Conservation (phyloP, 2,888 invertebrate genomes). For the Thecophora atra region DNA sequence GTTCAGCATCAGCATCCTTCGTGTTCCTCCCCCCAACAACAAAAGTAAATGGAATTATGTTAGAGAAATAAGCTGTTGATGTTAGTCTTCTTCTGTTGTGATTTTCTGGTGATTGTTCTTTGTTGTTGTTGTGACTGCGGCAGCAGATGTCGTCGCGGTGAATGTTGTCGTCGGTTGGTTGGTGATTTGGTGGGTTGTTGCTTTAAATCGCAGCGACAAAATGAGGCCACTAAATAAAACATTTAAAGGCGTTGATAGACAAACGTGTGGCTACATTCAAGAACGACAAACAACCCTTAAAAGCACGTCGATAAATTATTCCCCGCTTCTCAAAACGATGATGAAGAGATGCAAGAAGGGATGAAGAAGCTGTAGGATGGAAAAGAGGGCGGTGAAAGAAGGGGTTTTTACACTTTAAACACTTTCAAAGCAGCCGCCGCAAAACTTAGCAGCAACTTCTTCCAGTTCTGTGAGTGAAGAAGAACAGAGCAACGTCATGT, state of each 20-base stretch:
- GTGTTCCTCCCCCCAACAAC: conserved; percentile 7
- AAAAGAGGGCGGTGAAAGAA: no score
- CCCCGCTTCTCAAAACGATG: neutral
- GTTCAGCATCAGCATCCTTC: conserved; percentile 40
- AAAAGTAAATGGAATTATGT: conserved; percentile 29
- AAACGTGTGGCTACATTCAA: conserved; percentile 7
- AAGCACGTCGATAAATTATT: no score
- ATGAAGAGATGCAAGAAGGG: neutral
- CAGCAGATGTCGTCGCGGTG: conserved; percentile 11
- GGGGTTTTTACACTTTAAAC: neutral
- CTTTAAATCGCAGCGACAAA: neutral
- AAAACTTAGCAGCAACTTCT: neutral
- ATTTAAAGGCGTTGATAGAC: conserved; percentile 31
- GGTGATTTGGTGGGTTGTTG: neutral
- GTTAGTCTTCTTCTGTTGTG: neutral
- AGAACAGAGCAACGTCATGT: neutral
- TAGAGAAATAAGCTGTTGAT: conserved; percentile 2
- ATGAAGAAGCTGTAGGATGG: neutral
- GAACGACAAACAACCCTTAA: neutral
- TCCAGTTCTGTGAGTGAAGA: conserved; percentile 18
- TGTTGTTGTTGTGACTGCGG: conserved; percentile 28
- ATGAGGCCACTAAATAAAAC: conserved; percentile 16
- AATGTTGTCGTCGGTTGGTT: conserved; percentile 9
- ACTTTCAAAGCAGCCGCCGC: neutral
- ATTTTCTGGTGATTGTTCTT: conserved; percentile 3